Evolutionary conservation across 2,797 vertebrate species (phyloP).

Genomic region (Gobio occitaniae): DNA sequence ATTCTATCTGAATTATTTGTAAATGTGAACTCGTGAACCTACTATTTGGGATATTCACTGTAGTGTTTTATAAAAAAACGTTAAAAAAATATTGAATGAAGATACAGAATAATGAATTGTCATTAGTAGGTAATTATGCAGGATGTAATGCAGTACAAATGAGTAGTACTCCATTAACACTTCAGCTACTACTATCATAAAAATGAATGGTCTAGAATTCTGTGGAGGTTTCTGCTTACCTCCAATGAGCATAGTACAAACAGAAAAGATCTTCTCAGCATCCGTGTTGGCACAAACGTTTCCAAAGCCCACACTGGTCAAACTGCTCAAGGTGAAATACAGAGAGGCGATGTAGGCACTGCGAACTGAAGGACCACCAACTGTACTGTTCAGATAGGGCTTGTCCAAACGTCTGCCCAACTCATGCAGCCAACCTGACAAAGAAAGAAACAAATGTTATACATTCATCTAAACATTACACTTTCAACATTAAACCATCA

Average conservation of each 20-base stretch:
- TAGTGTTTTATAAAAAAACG: not conserved
- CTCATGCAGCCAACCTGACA: conserved; percentile 93
- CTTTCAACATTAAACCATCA: no score
- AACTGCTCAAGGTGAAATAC: conserved; percentile 98
- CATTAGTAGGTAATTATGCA: no score
- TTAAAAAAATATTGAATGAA: not conserved
- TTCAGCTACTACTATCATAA: no score
- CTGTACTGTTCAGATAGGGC: conserved; percentile 90
- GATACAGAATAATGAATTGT: no score
- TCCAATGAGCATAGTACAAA: conserved; percentile 96
- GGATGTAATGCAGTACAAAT: no score
- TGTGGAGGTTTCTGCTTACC: conserved; percentile 69
- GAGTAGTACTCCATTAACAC: no score
- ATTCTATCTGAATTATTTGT: no score
- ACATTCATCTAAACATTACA: no score
- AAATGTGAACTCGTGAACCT: no score
- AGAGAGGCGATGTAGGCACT: conserved; percentile 96
- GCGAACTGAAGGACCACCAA: conserved; percentile 89
- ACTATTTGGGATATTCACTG: not conserved
- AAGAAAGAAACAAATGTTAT: conserved; percentile 6
- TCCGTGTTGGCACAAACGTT: conserved; percentile 98
- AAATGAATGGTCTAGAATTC: not conserved
- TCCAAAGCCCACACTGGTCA: conserved; percentile 95
- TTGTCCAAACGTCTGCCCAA: conserved; percentile 92
- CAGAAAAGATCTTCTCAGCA: conserved; percentile 96